Percentiles rank a stretch among this genome's conserved stretches.
Evolutionary conservation across 2,888 invertebrate genomes (phyloP).

Genomic region (Zeuzera pyrina): DNA sequence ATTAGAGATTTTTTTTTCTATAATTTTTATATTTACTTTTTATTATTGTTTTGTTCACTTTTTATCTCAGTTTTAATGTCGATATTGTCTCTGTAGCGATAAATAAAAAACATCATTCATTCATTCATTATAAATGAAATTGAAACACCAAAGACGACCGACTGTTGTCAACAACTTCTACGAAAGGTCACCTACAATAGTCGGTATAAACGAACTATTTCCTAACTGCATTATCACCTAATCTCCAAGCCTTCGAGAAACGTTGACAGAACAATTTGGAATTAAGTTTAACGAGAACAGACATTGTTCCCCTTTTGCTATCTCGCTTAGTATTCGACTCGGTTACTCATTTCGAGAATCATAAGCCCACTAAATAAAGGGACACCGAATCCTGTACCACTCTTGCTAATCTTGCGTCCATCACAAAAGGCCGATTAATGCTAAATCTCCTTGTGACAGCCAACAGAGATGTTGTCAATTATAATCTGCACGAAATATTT

Average conservation of each 20-base stretch:
- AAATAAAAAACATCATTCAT: too few species aligned
- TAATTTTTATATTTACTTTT: too few species aligned
- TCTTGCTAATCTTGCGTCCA: slow-evolving; percentile 51
- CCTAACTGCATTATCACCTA: slow-evolving; percentile 27
- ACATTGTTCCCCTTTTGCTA: slow-evolving; percentile 32
- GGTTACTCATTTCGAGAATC: slow-evolving; percentile 44
- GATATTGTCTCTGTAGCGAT: too few species aligned
- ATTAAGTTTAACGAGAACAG: slow-evolving; percentile 49
- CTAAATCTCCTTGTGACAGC: slow-evolving; percentile 54
- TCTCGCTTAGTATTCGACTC: slow-evolving; percentile 42
- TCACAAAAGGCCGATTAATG: slow-evolving; percentile 57
- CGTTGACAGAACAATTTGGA: slow-evolving; percentile 38
- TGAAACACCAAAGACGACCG: too few species aligned
- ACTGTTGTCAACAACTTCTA: too few species aligned
- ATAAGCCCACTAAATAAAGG: slow-evolving; percentile 35
- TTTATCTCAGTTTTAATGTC: too few species aligned
- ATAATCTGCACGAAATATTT: slow-evolving; percentile 63
- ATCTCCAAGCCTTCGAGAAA: slow-evolving; percentile 39
- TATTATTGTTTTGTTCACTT: too few species aligned
- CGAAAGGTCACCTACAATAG: too few species aligned
- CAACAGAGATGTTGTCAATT: slow-evolving; percentile 72
- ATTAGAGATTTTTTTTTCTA: too few species aligned
- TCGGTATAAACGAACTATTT: too few species aligned
- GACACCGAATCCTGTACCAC: slow-evolving; percentile 31
- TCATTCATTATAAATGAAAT: too few species aligned